phyloP scores from a whole-genome alignment of 2,888 invertebrate genomes.

The Ornithoptera priamus region DNA sequence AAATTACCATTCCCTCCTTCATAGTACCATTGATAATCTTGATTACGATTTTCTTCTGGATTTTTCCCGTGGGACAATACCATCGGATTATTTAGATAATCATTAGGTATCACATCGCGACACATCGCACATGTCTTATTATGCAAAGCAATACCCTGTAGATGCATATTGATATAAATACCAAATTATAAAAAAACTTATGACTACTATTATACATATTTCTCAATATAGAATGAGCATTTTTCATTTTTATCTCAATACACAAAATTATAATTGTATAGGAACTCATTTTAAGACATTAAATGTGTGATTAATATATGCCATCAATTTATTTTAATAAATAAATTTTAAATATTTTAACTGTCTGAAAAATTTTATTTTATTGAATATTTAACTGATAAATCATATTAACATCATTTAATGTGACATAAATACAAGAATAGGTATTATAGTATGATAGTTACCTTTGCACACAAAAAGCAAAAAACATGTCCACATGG shows the following conservation, averaged over 20 bases:
- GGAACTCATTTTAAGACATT: too few relatives aligned
- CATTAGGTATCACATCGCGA: conserved; percentile 91
- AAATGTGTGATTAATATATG: too few relatives aligned
- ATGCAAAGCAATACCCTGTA: conserved; percentile 89
- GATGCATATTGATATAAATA: not conserved
- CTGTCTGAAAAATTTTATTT: too few relatives aligned
- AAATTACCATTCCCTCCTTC: conserved; percentile 92
- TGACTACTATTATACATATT: not conserved
- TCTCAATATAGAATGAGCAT: too few relatives aligned
- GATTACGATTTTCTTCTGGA: conserved; percentile 72
- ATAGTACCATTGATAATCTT: conserved; percentile 96
- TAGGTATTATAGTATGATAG: conserved; percentile 30
- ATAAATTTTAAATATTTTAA: too few relatives aligned
- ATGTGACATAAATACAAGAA: not conserved
- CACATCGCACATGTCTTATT: conserved; percentile 96
- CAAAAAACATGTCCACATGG: conserved; percentile 98
- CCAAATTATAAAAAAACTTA: not conserved
- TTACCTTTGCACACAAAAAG: conserved; percentile 93
- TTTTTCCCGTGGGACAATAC: conserved; percentile 73
- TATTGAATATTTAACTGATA: too few relatives aligned
- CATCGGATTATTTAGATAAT: conserved; percentile 92
- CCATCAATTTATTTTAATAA: too few relatives aligned
- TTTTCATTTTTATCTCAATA: not conserved
- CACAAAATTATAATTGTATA: not conserved
- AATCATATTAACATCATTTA: too few relatives aligned